Base-by-base conservation (phyloP, 1,140 invertebrate species). In the Cotesia vestalis region DNA sequence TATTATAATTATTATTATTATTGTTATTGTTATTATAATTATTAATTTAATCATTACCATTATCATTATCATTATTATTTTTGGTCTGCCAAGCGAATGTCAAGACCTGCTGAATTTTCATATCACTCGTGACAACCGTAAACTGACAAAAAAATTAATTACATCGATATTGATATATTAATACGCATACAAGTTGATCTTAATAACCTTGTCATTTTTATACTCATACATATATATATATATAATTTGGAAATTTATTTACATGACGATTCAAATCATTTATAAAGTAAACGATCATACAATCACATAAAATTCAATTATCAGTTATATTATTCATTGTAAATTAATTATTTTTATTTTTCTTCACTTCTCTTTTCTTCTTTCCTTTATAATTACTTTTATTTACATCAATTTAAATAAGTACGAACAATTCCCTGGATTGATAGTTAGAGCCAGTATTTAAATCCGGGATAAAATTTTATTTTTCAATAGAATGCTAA, bases 361-460 rank as follows among this genome's bases (percentile, higher is more conserved):
- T 74, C 71, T 69, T 72, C 60, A 40, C 60, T 52, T 73, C 40
- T 46, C 6, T 46, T 67, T 71, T 27, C 14, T 69, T 12, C 55
- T 61, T 71, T 66, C 77, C 79, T 81, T 73, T 80, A 81, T 78
- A 80, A 27, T 27, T 69, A 14, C 52, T 61, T 71, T 66, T 78
- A 80, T 81, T 73, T 80, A 81, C 79, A 80, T 63, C 72, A 71
- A 76, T 77, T 85, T 84, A 85, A 27, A 73, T 78, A 84, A 83
- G 78, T 85, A 85, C 81, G 77, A 85, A 84, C 78, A 79, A 86
- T 86, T 86, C 80, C 80, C 84, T 85, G 83, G 84, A 83, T 86
- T 76, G 83, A 85, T 79, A 80, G 11, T 8, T 46, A 17, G 27
- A 1, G 27, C 27, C 27, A 27, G 27, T 27, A 2, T 27, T 27